Percentiles rank a stretch among this genome's conserved stretches.
These are phyloP conservation scores for Idris sp. DNA, from an alignment of 1,140 invertebrate genomes.

Conservation along the genomic window DNA sequence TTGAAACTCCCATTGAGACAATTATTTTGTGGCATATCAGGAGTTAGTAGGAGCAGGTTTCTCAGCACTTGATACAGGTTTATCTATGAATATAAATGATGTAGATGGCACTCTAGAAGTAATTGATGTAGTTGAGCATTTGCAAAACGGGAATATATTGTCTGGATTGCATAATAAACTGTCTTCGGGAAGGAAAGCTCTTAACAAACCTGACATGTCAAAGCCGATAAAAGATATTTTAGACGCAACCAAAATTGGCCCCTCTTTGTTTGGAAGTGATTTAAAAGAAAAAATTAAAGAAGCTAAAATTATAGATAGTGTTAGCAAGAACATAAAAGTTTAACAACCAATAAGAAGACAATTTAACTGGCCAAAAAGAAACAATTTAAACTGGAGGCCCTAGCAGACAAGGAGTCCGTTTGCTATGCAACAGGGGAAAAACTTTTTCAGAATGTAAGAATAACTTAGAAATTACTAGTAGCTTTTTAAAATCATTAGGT, in stretches of 20 bases:
- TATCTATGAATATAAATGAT: slow-evolving; percentile 4
- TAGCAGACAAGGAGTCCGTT: too few species aligned
- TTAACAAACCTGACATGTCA: slow-evolving; percentile 27
- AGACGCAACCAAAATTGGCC: slow-evolving; percentile 6
- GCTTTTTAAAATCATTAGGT: too few species aligned
- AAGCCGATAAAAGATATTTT: slow-evolving; percentile 30
- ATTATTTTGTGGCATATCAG: slow-evolving; percentile 32
- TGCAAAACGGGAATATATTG: slow-evolving; percentile 17
- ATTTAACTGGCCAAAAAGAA: too few species aligned
- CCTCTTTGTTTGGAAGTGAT: slow-evolving; percentile 34
- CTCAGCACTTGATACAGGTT: background rate
- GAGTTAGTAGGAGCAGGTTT: slow-evolving; percentile 17
- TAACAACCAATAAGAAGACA: slow-evolving; percentile 4
- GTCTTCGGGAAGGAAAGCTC: slow-evolving; percentile 19
- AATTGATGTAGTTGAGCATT: background rate
- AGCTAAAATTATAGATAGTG: slow-evolving; percentile 7
- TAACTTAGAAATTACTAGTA: too few species aligned
- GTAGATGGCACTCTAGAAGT: slow-evolving; percentile 6
- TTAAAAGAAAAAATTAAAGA: slow-evolving; percentile 30
- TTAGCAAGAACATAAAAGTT: background rate
- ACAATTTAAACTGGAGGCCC: too few species aligned
- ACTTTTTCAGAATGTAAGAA: too few species aligned
- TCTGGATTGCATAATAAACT: slow-evolving; percentile 14
- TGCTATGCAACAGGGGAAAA: too few species aligned
- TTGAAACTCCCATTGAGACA: slow-evolving; percentile 39